phyloP scores from a whole-genome alignment of 2,113 vertebrate species.

The Galeopterus variegatus region DNA sequence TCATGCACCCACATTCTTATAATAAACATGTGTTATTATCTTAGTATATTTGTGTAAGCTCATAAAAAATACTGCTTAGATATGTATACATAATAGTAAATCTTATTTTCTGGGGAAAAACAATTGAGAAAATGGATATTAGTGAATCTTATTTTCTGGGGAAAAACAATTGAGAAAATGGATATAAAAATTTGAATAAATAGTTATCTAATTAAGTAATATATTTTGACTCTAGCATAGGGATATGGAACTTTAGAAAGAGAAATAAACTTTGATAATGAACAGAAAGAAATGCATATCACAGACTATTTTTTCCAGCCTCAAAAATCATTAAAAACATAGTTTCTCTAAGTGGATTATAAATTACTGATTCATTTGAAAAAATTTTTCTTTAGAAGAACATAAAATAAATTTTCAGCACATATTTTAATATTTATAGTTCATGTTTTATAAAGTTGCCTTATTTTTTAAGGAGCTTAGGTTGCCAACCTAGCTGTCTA shows the following conservation, averaged over 20 bases:
- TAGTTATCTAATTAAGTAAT: background rate
- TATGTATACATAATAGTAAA: background rate
- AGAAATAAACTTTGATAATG: background rate
- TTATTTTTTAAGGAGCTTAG: background rate
- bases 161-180: background rate
- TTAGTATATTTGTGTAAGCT: background rate
- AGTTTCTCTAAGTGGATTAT: background rate
- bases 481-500: background rate
- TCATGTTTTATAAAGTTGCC: background rate
- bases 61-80: background rate
- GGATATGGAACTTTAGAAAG: background rate
- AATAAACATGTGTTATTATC: background rate
- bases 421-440: background rate
- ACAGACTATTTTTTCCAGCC: background rate
- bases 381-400: background rate
- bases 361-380: background rate
- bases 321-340: background rate
- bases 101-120: conserved; percentile 45
- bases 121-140: too few relatives aligned
- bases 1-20: background rate
- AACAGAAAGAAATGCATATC: background rate
- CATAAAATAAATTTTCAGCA: background rate
- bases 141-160: conserved; percentile 43
- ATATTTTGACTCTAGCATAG: background rate
- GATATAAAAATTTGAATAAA: background rate